Percentiles rank a stretch among this genome's conserved stretches.
Conservation (phyloP, 2,113 vertebrate species). For the Triplophysa siluroides region DNA sequence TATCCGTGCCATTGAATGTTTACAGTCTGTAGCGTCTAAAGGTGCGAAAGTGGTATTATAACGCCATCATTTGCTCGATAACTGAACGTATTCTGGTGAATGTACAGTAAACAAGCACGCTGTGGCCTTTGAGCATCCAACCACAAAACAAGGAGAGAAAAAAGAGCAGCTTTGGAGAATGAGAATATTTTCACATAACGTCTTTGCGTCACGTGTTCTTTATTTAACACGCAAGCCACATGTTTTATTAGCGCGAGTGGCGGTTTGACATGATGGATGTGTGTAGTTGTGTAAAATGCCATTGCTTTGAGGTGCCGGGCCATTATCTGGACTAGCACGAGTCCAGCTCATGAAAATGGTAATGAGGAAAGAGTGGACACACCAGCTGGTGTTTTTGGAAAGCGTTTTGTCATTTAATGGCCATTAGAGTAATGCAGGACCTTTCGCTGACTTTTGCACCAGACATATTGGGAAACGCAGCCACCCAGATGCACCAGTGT, state of each 20-base stretch:
- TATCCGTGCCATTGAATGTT: constrained; percentile 7
- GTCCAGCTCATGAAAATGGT: constrained; percentile 41
- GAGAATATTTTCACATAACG: too few species aligned
- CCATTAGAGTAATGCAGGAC: constrained; percentile 44
- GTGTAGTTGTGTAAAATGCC: constrained; percentile 32
- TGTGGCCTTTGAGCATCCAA: background rate
- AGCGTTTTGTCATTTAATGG: constrained; percentile 44
- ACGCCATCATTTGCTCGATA: background rate
- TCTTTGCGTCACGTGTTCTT: background rate
- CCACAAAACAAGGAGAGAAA: background rate
- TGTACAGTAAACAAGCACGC: background rate
- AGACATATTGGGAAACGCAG: constrained; percentile 11
- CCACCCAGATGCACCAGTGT: constrained; percentile 18
- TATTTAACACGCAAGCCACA: constrained; percentile 18
- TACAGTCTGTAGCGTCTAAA: background rate
- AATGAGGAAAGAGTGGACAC: constrained; percentile 9
- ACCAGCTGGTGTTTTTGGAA: constrained; percentile 40
- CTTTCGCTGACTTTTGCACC: constrained; percentile 41
- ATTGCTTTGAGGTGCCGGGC: constrained; percentile 25
- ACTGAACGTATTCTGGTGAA: background rate
- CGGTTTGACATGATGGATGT: constrained; percentile 10
- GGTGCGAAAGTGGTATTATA: background rate
- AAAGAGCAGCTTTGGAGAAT: too few species aligned
- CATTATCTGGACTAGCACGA: constrained; percentile 31
- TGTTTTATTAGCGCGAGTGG: background rate